Evolutionary conservation across 2,888 invertebrate genomes (phyloP).

Genomic region (Plagodis pulveraria): DNA sequence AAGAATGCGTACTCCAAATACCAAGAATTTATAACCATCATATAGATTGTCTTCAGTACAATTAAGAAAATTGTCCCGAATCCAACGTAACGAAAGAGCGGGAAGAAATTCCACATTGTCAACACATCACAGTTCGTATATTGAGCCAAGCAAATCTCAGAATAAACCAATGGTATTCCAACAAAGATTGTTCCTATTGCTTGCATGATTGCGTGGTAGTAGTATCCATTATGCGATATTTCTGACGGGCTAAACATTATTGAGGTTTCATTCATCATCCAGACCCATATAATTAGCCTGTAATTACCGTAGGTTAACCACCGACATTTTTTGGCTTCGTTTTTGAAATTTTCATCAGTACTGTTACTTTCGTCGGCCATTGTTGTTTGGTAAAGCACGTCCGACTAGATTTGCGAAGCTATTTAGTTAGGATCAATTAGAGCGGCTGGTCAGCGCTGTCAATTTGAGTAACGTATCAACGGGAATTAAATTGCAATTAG

Average conservation of each 20-base stretch:
- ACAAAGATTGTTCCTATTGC: constrained; percentile 57
- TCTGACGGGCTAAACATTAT: constrained; percentile 56
- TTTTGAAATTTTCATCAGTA: constrained; percentile 46
- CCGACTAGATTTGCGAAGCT: constrained; percentile 42
- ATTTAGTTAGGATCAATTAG: constrained; percentile 20
- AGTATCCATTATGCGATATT: constrained; percentile 65
- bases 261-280: constrained; percentile 71
- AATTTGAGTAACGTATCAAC: constrained; percentile 47
- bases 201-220: constrained; percentile 54
- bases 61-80: constrained; percentile 61
- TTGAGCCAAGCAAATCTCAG: constrained; percentile 72
- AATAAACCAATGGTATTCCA: constrained; percentile 72
- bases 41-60: constrained; percentile 59
- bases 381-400: constrained; percentile 29
- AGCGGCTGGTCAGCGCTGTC: constrained; percentile 30
- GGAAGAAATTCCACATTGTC: constrained; percentile 71
- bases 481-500: constrained; percentile 68
- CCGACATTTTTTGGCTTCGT: constrained; percentile 45
- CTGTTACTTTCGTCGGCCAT: constrained; percentile 32
- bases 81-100: constrained; percentile 65
- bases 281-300: constrained; percentile 63
- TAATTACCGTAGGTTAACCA: constrained; percentile 66
- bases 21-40: constrained; percentile 64
- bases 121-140: constrained; percentile 68
- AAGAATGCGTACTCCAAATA: constrained; percentile 68